Percentiles rank a stretch among this genome's conserved stretches.
Evolutionary conservation across 2,888 invertebrate species (phyloP).

Genomic region (Drosophila meridionalis): DNA sequence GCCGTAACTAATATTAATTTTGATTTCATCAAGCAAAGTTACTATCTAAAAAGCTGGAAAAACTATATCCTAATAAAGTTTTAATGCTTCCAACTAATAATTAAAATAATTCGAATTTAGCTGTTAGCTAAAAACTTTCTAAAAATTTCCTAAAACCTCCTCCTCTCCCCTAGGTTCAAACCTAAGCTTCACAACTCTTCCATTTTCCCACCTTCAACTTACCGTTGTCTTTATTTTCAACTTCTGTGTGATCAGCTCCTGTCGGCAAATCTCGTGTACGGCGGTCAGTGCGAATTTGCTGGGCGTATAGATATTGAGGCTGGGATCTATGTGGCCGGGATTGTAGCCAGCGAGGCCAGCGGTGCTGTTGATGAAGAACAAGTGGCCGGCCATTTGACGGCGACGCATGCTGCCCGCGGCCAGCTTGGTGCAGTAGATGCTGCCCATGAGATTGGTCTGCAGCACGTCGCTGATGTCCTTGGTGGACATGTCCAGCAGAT

Average conservation of each 20-base stretch:
- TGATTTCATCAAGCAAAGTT: no score
- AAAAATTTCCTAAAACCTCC: no score
- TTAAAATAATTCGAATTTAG: no score
- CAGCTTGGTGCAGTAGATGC: conserved; percentile 85
- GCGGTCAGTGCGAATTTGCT: conserved; percentile 83
- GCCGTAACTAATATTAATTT: no score
- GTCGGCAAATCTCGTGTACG: conserved; percentile 81
- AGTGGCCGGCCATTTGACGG: conserved; percentile 78
- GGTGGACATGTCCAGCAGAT: conserved; percentile 76
- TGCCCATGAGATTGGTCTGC: conserved; percentile 86
- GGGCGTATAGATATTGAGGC: conserved; percentile 81
- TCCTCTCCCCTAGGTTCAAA: no score
- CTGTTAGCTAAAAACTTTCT: no score
- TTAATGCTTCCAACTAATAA: no score
- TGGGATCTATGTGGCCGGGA: conserved; percentile 65
- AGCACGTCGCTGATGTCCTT: conserved; percentile 81
- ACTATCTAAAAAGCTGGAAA: no score
- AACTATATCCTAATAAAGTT: no score
- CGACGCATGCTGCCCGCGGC: conserved; percentile 86
- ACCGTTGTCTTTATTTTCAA: conserved; percentile 84
- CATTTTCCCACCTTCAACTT: conserved; percentile 27
- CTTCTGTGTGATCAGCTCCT: conserved; percentile 79
- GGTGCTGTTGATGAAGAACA: conserved; percentile 81
- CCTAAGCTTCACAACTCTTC: no score
- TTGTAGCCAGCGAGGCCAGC: conserved; percentile 77